These are phyloP conservation scores for Fissipunctia ypsillon DNA, from an alignment of 2,888 invertebrate species.

Conservation along the genomic window DNA sequence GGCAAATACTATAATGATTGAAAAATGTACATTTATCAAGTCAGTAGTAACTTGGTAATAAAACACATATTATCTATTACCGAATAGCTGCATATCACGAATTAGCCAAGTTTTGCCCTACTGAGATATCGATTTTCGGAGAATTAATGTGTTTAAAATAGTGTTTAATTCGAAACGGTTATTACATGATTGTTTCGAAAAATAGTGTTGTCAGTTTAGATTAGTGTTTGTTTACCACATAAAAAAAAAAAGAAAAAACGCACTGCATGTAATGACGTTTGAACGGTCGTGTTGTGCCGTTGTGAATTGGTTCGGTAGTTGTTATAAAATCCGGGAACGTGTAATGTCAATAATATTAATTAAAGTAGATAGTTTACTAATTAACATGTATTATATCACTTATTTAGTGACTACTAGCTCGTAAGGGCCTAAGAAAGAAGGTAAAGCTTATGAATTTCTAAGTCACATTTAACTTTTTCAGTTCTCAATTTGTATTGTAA, in stretches of 20 bases:
- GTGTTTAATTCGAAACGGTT: background rate
- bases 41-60: no score
- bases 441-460: background rate
- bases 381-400: conserved; percentile 45
- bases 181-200: background rate
- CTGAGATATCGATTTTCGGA: no score
- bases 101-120: no score
- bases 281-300: conserved; percentile 14
- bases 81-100: no score
- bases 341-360: conserved; percentile 49
- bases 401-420: conserved; percentile 27
- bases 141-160: background rate
- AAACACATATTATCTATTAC: no score
- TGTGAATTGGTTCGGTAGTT: conserved; percentile 40
- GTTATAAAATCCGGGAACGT: conserved; percentile 47
- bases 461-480: background rate
- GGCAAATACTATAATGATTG: no score
- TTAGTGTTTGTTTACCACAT: conserved; percentile 19
- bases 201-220: background rate
- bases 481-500: background rate
- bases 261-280: background rate
- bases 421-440: background rate
- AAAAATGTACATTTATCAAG: no score
- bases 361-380: conserved; percentile 32
- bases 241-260: background rate